Evolutionary conservation across 53 echinoderm and acorn worm genomes (phyloP), one percentile per base, ranked within the genome.

Genomic region (Temnopleurus reevesii): DNA sequence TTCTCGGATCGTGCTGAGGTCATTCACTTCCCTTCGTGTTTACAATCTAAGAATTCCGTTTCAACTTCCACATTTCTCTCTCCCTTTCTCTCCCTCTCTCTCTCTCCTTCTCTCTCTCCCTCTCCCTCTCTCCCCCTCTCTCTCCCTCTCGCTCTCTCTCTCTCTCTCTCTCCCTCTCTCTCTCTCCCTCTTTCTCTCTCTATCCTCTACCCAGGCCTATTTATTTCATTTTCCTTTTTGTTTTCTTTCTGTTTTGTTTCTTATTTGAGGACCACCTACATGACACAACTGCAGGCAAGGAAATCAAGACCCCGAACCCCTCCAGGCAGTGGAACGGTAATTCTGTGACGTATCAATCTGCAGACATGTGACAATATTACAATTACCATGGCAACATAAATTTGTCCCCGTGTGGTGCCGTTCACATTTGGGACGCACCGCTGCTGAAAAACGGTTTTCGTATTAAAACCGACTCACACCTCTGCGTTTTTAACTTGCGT

Each of bases 261-360:
- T 41, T 26, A 71, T 10, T 41, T 21, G 71, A 71, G 71, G 71
- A 71, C 71, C 71, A 71, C 71, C 71, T 71, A 71, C 71, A 38
- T 23, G 41, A 71, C 21, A 71, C 1, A 41, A 71, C 71, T 71
- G 71, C 71, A 21, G 71, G 71, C 19, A 19, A 21, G 71, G 23
- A 71, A 71, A 71, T 71, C 71, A 71, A 71, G 41, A 17, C 71
- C 71, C 8, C 41, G 38, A 71, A n/a, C 41, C 21, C 71, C 71
- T 71, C n/a, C 41, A 38, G 41, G 38, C 41, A 41, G 21, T 41
- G 1, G 71, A 71, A 71, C 71, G 8, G 28, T 71, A 71, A 71
- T 71, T 71, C 41, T 71, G 65, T 65, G 65, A 65, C 65, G 65
- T 65, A 18, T 65, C 36, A 65, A 12, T 65, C 65, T 65, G 10